Evolutionary conservation across 2,797 vertebrate species (phyloP).

Genomic region (Zalophus californianus): DNA sequence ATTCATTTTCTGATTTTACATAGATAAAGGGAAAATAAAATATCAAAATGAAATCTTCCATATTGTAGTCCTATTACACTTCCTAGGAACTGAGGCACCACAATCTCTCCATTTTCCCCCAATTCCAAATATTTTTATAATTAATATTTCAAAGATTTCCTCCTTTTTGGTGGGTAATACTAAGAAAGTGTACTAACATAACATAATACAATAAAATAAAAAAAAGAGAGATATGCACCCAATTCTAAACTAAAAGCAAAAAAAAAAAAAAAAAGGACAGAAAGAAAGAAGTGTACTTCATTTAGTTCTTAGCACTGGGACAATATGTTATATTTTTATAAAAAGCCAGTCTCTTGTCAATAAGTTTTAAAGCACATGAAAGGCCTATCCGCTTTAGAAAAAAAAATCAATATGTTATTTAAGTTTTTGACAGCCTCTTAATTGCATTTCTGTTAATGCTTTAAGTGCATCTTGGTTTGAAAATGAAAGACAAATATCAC

Average conservation of each 20-base stretch:
- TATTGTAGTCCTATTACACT: background rate
- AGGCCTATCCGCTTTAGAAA: background rate
- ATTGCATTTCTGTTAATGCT: slow-evolving; percentile 14
- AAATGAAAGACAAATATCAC: background rate
- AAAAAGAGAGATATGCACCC: too few relatives aligned
- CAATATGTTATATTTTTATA: background rate
- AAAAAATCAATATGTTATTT: background rate
- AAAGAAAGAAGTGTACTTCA: background rate
- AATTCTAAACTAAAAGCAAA: too few relatives aligned
- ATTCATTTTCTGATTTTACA: background rate
- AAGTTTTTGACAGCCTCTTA: background rate
- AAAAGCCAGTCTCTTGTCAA: background rate
- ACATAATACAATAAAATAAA: too few relatives aligned
- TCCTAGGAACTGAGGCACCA: background rate
- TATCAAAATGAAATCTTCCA: background rate
- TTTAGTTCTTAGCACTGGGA: background rate
- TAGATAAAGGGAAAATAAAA: background rate
- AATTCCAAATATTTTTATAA: background rate
- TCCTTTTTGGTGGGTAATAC: background rate
- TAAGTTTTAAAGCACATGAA: background rate
- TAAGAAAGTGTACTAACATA: background rate
- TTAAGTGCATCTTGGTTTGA: background rate
- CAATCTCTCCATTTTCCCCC: background rate
- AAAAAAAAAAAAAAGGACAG: too few relatives aligned
- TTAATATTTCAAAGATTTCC: background rate